Percentiles rank a stretch among this genome's conserved stretches.
These are phyloP conservation scores for Cettia cetti DNA, from an alignment of 2,113 vertebrate genomes.

Conservation along the genomic window DNA sequence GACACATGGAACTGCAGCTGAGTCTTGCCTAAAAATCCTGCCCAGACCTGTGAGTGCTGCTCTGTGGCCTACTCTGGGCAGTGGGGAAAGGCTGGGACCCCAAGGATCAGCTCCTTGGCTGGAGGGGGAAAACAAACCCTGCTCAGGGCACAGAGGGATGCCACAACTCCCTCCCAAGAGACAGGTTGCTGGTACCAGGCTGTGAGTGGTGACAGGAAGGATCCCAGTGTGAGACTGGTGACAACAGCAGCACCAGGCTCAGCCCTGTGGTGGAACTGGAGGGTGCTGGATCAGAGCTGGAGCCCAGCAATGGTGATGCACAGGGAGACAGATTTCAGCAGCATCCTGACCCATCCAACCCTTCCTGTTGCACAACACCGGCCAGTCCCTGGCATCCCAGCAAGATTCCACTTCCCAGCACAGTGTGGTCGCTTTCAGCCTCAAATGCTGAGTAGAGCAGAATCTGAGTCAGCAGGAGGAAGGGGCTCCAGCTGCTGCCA, in stretches of 20 bases:
- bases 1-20: accelerated
- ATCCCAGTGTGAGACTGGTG: background rate
- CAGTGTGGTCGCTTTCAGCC: background rate
- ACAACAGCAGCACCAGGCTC: background rate
- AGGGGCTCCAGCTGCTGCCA: slow-evolving; percentile 34
- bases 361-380: background rate
- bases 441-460: background rate
- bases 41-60: background rate
- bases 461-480: slow-evolving; percentile 48
- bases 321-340: background rate
- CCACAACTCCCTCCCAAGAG: background rate
- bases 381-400: background rate
- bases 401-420: background rate
- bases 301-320: background rate
- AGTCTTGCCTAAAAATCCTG: background rate
- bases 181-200: background rate
- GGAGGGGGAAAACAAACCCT: background rate
- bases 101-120: accelerated
- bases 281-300: background rate
- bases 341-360: background rate
- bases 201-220: accelerated
- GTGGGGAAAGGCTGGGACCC: background rate
- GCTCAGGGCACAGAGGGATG: background rate
- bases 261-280: background rate
- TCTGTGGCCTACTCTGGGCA: background rate